A percentile compares a stretch with the other conserved stretches of the same genome.
Evolutionary conservation across 2,113 vertebrate species (phyloP).

Genomic region (Thunnus maccoyii): DNA sequence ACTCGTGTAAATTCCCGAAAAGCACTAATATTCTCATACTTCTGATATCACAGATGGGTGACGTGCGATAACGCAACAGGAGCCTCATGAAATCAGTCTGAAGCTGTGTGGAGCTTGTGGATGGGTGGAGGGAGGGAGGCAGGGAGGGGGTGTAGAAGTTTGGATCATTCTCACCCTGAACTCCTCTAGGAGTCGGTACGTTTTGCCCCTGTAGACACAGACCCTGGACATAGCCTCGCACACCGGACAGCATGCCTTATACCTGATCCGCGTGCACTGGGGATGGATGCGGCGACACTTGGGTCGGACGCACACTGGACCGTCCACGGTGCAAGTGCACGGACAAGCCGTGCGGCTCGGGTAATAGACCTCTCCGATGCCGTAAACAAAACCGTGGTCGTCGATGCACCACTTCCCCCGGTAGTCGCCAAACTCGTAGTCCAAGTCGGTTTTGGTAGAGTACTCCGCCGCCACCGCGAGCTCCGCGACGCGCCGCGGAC

Average conservation of each 20-base stretch:
- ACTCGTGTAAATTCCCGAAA: too few species aligned
- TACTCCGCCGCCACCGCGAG: conserved; percentile 61
- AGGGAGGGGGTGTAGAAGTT: not conserved
- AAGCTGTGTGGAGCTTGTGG: not conserved
- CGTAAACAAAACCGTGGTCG: conserved; percentile 85
- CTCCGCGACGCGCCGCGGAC: conserved; percentile 2
- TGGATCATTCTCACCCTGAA: conserved; percentile 82
- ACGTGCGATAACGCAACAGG: too few species aligned
- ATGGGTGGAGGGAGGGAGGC: not conserved
- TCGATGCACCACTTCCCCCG: conserved; percentile 87
- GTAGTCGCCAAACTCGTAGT: conserved; percentile 86
- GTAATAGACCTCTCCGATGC: conserved; percentile 83
- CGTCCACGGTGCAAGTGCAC: conserved; percentile 86
- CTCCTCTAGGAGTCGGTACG: conserved; percentile 84
- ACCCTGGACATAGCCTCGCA: conserved; percentile 83
- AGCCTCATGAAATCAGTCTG: not conserved
- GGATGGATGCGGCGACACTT: conserved; percentile 85
- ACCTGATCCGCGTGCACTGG: conserved; percentile 83
- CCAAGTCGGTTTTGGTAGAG: conserved; percentile 78
- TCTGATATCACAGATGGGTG: too few species aligned
- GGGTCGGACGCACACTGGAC: conserved; percentile 83
- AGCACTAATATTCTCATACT: too few species aligned
- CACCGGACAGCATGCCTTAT: conserved; percentile 83
- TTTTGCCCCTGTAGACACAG: conserved; percentile 82
- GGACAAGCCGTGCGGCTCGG: conserved; percentile 83